Evolutionary conservation across 2,797 vertebrate genomes (phyloP), one percentile per base, ranked within the genome.

Genomic region (Salmo trutta): DNA sequence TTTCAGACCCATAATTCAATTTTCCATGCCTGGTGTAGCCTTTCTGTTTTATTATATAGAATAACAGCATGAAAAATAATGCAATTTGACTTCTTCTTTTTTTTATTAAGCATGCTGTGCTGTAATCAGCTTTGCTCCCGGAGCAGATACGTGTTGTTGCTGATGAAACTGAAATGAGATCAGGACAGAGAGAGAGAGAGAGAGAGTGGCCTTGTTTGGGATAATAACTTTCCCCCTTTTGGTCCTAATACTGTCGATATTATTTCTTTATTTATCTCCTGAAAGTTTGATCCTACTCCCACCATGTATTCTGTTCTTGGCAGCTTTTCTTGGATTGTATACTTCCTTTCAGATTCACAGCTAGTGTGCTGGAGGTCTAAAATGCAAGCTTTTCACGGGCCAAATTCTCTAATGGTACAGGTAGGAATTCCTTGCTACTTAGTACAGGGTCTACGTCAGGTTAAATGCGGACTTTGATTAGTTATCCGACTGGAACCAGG

Each of bases 91-190:
- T 31, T 31, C 7, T 66, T 33, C 5, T 7, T 36, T 36, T 36
- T 29, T 67, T 31, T 3, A 29, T 67, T 29, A 67, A 62, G 27
- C 24, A 65, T 12, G 21, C 62, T 65, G 24, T 65, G 27, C 56
- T 67, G 15, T 67, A 67, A 31, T 29, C 27, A 16, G 65, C 27
- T 67, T 67, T 67, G 27, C 29, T 31, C 2, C 15, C 14, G 14
- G 8, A 67, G 65, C 12, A 17, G 29, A 15, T 29, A 67, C 12
- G 29, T 29, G 24, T 19, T 29, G 24, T 67, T 67, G 65, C 65
- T 67, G 65, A 17, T 17, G 65, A 67, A 31, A 31, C 65, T 67
- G 29, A 67, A 67, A 31, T 67, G 27, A 67, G 65, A 67, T 31
- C 65, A 67, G 65, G 65, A 29, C 15, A 67, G 31, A 31, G 31